These are phyloP conservation scores for Taurulus bubalis DNA, from an alignment of 2,113 vertebrate genomes.

Conservation along the genomic window DNA sequence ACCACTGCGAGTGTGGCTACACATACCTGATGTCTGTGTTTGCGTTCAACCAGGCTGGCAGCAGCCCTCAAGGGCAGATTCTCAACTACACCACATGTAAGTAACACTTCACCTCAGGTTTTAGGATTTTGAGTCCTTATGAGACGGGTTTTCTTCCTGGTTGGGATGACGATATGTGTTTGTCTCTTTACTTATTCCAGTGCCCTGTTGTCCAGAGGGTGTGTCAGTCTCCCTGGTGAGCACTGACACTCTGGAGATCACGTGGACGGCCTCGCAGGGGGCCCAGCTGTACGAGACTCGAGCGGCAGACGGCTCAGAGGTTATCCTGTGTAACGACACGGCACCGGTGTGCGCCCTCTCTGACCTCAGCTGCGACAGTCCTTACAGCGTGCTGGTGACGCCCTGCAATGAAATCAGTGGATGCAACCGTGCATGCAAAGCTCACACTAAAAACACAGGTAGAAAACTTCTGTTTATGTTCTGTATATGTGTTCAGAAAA, in stretches of 20 bases:
- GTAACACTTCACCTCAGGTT: slow-evolving; percentile 22
- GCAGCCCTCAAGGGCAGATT: slow-evolving; percentile 85
- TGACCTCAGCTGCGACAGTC: slow-evolving; percentile 85
- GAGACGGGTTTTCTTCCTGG: background rate
- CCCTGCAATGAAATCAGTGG: slow-evolving; percentile 89
- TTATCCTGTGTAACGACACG: slow-evolving; percentile 87
- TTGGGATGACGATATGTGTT: background rate
- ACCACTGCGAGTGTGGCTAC: slow-evolving; percentile 89
- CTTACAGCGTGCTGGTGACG: slow-evolving; percentile 85
- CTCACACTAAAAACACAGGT: slow-evolving; percentile 87
- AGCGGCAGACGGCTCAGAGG: slow-evolving; percentile 65
- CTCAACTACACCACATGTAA: slow-evolving; percentile 91
- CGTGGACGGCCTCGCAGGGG: slow-evolving; percentile 88
- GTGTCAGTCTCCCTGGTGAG: slow-evolving; percentile 81
- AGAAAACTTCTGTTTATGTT: background rate
- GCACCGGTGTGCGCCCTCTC: slow-evolving; percentile 87
- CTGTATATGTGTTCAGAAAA: background rate
- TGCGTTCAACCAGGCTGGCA: slow-evolving; percentile 89
- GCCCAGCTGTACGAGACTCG: slow-evolving; percentile 88
- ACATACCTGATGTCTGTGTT: slow-evolving; percentile 90
- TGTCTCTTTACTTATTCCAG: slow-evolving; percentile 71
- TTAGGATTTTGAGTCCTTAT: background rate
- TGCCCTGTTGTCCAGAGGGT: slow-evolving; percentile 89
- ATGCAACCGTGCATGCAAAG: slow-evolving; percentile 84
- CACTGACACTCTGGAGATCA: slow-evolving; percentile 86